phyloP scores from a whole-genome alignment of 2,888 invertebrate species.

The Sarcophaga carnaria region DNA sequence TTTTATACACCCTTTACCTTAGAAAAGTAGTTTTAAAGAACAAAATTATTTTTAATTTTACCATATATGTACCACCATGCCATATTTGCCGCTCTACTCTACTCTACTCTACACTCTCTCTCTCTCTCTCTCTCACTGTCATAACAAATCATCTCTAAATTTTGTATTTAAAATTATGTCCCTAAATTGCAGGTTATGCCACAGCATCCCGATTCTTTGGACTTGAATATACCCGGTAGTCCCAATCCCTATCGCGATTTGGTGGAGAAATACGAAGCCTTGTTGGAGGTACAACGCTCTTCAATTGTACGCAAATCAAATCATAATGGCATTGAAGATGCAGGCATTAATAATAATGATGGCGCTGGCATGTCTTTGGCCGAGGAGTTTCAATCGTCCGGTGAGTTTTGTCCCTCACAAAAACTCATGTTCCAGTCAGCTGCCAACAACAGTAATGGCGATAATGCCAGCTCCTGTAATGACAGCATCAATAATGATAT shows the following conservation, averaged over 20 bases:
- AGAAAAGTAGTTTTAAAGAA: background rate
- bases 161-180: conserved; percentile 67
- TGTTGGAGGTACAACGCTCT: conserved; percentile 89
- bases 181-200: conserved; percentile 73
- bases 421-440: conserved; percentile 68
- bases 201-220: conserved; percentile 75
- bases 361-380: conserved; percentile 74
- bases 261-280: conserved; percentile 92
- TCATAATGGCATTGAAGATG: conserved; percentile 75
- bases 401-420: conserved; percentile 85
- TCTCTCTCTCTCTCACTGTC: conserved; percentile 23
- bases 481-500: conserved; percentile 67
- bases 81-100: conserved; percentile 37
- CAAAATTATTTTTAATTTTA: background rate
- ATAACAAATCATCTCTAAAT: conserved; percentile 55
- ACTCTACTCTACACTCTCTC: no score
- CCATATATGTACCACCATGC: conserved; percentile 35
- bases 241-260: conserved; percentile 89
- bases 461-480: conserved; percentile 67
- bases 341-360: conserved; percentile 74
- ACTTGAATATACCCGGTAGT: conserved; percentile 79
- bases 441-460: conserved; percentile 75
- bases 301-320: conserved; percentile 84
- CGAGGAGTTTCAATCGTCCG: conserved; percentile 89
- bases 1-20: background rate